These are phyloP conservation scores for Helicoverpa armigera DNA, from an alignment of 1,140 invertebrate species.

Conservation along the genomic window DNA sequence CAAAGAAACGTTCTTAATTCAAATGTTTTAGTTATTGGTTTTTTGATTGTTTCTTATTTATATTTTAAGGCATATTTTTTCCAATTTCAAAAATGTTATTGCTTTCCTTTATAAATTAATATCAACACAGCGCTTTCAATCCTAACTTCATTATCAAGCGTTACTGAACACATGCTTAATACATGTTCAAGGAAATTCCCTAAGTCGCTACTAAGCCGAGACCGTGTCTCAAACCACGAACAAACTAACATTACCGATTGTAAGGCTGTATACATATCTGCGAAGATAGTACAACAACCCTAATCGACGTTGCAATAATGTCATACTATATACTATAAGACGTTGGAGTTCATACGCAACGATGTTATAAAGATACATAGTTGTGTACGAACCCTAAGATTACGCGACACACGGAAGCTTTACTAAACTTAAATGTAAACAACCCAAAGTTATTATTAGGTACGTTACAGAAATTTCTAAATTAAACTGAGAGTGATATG, in stretches of 20 bases:
- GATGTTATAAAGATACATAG: not conserved
- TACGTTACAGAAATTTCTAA: not conserved
- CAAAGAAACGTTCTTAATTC: not conserved
- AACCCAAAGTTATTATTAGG: constrained; percentile 3
- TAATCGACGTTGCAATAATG: too few relatives aligned
- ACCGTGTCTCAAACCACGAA: constrained; percentile 4
- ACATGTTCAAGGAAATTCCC: not conserved
- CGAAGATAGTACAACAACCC: not conserved
- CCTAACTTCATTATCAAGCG: constrained; percentile 24
- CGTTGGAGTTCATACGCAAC: too few relatives aligned
- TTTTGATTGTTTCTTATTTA: not conserved
- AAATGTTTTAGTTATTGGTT: not conserved
- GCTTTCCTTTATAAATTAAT: not conserved
- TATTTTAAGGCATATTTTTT: too few relatives aligned
- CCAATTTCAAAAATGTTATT: not conserved
- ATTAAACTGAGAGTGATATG: not conserved
- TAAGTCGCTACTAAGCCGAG: constrained; percentile 22
- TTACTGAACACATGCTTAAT: constrained; percentile 1
- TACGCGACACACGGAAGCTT: not conserved
- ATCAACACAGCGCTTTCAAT: not conserved
- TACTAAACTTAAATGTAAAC: constrained; percentile 6
- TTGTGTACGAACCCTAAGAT: not conserved
- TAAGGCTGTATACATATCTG: not conserved
- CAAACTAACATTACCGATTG: constrained; percentile 7
- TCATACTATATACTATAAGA: too few relatives aligned